A percentile compares a stretch with the other conserved stretches of the same genome.
Evolutionary conservation across 2,113 vertebrate species (phyloP).

Genomic region (Perognathus longimembris): DNA sequence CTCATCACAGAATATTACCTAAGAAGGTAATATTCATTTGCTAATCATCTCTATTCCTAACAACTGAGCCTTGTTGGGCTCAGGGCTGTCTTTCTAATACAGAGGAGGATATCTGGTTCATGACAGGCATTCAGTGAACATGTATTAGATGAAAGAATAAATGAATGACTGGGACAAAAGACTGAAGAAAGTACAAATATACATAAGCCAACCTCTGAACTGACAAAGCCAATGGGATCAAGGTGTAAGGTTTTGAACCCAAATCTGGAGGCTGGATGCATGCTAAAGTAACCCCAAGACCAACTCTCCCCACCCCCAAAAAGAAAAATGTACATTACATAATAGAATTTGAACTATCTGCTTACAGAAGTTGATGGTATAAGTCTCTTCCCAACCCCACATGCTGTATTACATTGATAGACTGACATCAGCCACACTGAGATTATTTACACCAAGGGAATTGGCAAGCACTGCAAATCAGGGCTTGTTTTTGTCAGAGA

Average conservation of each 20-base stretch:
- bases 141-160: neutral
- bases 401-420: neutral
- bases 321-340: neutral
- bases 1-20: neutral
- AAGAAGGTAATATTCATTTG: neutral
- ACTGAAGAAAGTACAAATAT: neutral
- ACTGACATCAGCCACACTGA: neutral
- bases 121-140: neutral
- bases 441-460: slow-evolving; percentile 40
- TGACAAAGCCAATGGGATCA: neutral
- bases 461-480: neutral
- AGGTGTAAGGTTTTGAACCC: neutral
- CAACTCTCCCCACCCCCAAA: neutral
- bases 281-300: neutral
- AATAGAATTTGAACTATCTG: neutral
- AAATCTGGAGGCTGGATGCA: neutral
- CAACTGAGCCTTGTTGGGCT: neutral
- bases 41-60: neutral
- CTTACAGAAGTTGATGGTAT: neutral
- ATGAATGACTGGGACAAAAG: neutral
- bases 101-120: neutral
- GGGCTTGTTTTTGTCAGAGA: neutral
- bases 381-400: neutral
- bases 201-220: neutral
- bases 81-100: neutral